phyloP scores from a whole-genome alignment of 1,140 invertebrate species.

The Coboldia fuscipes region DNA sequence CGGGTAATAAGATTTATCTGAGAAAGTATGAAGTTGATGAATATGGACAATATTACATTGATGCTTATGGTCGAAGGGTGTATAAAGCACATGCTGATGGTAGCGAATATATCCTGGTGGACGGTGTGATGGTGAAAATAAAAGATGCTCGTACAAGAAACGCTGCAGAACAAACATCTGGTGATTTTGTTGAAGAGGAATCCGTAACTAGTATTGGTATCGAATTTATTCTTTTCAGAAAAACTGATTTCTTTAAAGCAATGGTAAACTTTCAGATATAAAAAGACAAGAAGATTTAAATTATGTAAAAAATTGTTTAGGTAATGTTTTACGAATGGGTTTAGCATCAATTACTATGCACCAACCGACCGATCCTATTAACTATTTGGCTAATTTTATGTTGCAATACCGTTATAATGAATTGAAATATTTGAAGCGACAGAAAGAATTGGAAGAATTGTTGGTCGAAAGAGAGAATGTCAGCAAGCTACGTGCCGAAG shows the following conservation, averaged over 20 bases:
- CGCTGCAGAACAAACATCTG: no score
- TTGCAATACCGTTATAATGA: conserved; percentile 2
- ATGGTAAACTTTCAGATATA: no score
- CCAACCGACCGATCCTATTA: conserved; percentile 2
- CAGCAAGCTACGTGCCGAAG: no score
- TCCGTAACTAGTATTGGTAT: no score
- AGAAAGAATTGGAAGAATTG: conserved; percentile 1
- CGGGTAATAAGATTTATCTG: not conserved
- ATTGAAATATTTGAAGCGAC: not conserved
- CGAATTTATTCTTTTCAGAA: no score
- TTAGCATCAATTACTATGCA: not conserved
- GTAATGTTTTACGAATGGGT: no score
- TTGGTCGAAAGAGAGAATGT: not conserved
- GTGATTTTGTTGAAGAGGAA: no score
- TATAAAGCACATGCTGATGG: not conserved
- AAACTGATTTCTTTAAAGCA: no score
- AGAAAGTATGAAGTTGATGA: not conserved
- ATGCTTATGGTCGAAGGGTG: not conserved
- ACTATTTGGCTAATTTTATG: conserved; percentile 2
- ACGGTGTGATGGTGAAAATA: not conserved
- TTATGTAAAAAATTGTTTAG: no score
- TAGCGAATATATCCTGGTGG: not conserved
- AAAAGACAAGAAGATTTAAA: no score
- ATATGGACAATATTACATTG: conserved; percentile 1
- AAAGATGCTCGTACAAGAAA: no score